These are phyloP conservation scores for Leuciscus waleckii DNA, from an alignment of 2,797 vertebrate genomes.

Conservation along the genomic window DNA sequence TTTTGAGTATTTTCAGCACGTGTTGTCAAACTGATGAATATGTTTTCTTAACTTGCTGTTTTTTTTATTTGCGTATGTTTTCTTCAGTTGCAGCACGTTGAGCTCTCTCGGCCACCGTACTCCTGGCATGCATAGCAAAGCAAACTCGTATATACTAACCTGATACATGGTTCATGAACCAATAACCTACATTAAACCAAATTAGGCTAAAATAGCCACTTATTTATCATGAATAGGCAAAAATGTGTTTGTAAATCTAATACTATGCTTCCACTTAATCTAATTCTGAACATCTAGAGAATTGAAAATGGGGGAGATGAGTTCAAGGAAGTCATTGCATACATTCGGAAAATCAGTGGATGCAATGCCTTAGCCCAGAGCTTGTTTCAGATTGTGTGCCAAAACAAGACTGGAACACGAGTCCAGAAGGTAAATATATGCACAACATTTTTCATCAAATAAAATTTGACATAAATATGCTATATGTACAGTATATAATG, in stretches of 20 bases:
- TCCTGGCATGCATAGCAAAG: too few relatives aligned
- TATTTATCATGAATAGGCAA: background rate
- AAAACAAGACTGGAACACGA: slow-evolving; percentile 53
- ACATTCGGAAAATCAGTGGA: slow-evolving; percentile 66
- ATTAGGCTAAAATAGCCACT: background rate
- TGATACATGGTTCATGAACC: background rate
- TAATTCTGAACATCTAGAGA: background rate
- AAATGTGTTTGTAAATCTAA: background rate
- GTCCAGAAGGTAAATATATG: slow-evolving; percentile 66
- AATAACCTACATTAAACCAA: background rate
- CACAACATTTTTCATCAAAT: background rate
- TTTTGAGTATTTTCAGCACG: too few relatives aligned
- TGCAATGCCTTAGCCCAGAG: slow-evolving; percentile 70
- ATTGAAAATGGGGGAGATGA: background rate
- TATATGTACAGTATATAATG: background rate
- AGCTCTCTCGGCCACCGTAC: too few relatives aligned
- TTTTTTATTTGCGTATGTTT: too few relatives aligned
- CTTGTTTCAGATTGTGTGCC: slow-evolving; percentile 67
- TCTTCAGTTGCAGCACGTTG: too few relatives aligned
- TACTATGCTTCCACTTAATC: background rate
- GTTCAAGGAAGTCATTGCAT: slow-evolving; percentile 54
- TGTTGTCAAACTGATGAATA: too few relatives aligned
- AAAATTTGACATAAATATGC: background rate
- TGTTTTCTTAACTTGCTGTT: too few relatives aligned
- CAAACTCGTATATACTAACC: too few relatives aligned